Evolutionary conservation across 2,888 invertebrate genomes (phyloP).

Genomic region (Acanthosepion lycidas): DNA sequence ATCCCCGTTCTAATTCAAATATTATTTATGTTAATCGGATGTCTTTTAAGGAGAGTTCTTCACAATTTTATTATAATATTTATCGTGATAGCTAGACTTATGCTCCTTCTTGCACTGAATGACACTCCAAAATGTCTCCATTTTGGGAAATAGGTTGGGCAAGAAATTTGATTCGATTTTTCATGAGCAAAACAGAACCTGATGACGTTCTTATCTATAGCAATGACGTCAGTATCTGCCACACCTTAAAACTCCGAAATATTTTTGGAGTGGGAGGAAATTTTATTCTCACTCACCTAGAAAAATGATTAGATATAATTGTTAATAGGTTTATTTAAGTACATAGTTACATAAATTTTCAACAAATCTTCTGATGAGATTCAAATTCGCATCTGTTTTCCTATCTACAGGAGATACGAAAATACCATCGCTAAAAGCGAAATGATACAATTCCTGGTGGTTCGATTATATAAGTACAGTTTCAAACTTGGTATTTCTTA

Average conservation of each 20-base stretch:
- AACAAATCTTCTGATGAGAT: no score
- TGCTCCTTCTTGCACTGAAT: background rate
- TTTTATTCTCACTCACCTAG: background rate
- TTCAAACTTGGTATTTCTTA: no score
- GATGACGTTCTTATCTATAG: background rate
- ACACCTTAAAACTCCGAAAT: background rate
- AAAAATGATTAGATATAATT: background rate
- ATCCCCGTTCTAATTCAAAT: background rate
- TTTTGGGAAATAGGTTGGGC: background rate
- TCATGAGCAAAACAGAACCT: background rate
- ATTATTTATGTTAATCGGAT: background rate
- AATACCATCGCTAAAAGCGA: no score
- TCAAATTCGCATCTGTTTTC: no score
- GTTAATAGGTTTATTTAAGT: no score
- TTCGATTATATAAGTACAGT: no score
- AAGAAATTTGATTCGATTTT: background rate
- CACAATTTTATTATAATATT: background rate
- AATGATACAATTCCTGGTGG: no score
- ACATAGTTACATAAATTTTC: no score
- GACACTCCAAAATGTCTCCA: background rate
- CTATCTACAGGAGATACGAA: no score
- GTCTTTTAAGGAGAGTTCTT: background rate
- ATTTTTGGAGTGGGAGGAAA: background rate
- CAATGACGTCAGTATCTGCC: background rate
- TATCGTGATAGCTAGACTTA: background rate